These are phyloP conservation scores for Phalacrocorax carbo DNA, from an alignment of 2,113 vertebrate genomes.

Conservation along the genomic window DNA sequence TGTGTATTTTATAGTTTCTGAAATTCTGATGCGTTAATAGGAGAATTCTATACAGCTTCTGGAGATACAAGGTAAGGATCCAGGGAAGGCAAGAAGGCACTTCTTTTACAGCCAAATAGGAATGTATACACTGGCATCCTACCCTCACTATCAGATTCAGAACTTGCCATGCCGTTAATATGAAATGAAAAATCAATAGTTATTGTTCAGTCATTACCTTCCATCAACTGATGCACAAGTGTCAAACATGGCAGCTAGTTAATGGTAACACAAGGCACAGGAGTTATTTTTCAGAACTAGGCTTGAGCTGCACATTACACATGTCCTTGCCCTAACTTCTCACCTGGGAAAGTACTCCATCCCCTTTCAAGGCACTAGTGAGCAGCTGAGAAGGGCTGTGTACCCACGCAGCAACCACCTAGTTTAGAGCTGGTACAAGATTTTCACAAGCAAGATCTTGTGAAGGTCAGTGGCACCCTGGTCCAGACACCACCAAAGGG, in stretches of 20 bases:
- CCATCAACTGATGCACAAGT: background rate
- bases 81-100: background rate
- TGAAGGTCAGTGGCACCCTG: background rate
- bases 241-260: background rate
- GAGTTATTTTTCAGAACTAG: background rate
- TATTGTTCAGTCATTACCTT: constrained; percentile 19
- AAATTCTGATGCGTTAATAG: background rate
- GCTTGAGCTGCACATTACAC: background rate
- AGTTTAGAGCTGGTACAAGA: background rate
- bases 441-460: background rate
- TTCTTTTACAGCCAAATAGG: background rate
- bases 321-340: background rate
- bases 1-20: background rate
- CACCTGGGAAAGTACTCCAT: background rate
- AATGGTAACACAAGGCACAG: background rate
- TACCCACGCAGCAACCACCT: background rate
- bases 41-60: background rate
- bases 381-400: background rate
- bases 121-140: background rate
- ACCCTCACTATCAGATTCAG: background rate
- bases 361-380: background rate
- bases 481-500: background rate
- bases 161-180: background rate
- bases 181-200: constrained; percentile 56
- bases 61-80: background rate